Evolutionary conservation across 2,888 invertebrate genomes (phyloP).

Genomic region (Eucera pruinosa): DNA sequence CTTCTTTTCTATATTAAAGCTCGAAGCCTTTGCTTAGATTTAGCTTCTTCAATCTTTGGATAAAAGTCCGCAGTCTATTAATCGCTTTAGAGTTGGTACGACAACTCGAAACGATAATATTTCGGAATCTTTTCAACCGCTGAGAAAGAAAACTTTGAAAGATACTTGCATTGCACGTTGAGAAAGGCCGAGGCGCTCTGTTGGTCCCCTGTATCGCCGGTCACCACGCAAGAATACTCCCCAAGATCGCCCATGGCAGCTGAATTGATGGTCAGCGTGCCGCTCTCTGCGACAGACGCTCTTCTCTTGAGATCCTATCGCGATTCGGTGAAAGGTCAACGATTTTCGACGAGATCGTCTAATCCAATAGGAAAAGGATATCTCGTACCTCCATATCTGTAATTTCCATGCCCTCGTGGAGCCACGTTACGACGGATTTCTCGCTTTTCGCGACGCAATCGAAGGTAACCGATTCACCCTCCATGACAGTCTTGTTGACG

Average conservation of each 20-base stretch:
- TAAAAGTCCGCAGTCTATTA: no score
- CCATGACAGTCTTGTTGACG: slow-evolving; percentile 93
- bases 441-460: slow-evolving; percentile 92
- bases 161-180: slow-evolving; percentile 95
- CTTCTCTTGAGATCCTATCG: slow-evolving; percentile 87
- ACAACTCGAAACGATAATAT: no score
- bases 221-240: slow-evolving; percentile 94
- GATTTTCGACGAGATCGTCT: no score
- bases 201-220: slow-evolving; percentile 89
- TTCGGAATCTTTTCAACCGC: no score
- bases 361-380: no score
- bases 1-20: no score
- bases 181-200: slow-evolving; percentile 94
- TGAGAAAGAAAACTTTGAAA: no score
- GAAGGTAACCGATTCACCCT: slow-evolving; percentile 92
- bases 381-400: slow-evolving; percentile 83
- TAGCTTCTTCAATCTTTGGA: no score
- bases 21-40: no score
- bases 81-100: no score
- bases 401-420: slow-evolving; percentile 85
- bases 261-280: slow-evolving; percentile 91
- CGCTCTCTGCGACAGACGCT: slow-evolving; percentile 89
- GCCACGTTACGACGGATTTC: slow-evolving; percentile 87
- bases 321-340: background rate
- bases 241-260: slow-evolving; percentile 94